Evolutionary conservation across 2,113 vertebrate species (phyloP), one percentile per base, ranked within the genome.

Genomic region (Poeciliopsis prolifica): DNA sequence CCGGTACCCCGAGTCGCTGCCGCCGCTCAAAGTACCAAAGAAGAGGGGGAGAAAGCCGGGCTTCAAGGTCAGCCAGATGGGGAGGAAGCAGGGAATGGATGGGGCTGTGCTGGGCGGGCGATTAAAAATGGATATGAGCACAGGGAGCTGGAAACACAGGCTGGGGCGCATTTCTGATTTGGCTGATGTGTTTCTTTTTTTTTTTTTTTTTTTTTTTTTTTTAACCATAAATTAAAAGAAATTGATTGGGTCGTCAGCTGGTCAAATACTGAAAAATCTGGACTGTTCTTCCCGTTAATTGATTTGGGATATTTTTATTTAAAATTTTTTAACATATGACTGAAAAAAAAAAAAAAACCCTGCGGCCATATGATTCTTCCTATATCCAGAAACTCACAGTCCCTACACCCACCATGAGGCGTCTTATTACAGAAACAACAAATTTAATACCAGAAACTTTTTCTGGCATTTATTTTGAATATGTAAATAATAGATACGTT

Each of bases 21-120:
- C 97, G 0, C 93, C 95, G 1, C 58, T 95, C 84, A 98, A 97
- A 94, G 95, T 96, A 89, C 96, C 97, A 35, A 98, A 97, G 93
- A 98, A 97, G 91, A 96, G 97, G 91, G 97, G 97, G 65, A 95
- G 96, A 86, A 98, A 98, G 83, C 97, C 97, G 0, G 97, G 97
- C 51, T 95, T 96, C 93, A 98, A 98, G 97, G 97, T 97, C 96
- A 51, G 87, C 2, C 37, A 28, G 15, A 75, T 42, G 61, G 37
- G 67, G 1, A 44, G 48, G 62, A 26, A 37, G 3, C 30, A 17
- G 72, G 66, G 78, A 71, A 22, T 58, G 75, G 65, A 68, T 42
- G 13, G 40, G 35, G 67, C 44, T 72, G 29, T 70, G 71, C 37
- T 74, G 77, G 76, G 75, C 65, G 74, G 54, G 54, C 75, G 82